Conservation (phyloP, 1,140 invertebrate genomes). For the Panagrolaimus sp. region DNA sequence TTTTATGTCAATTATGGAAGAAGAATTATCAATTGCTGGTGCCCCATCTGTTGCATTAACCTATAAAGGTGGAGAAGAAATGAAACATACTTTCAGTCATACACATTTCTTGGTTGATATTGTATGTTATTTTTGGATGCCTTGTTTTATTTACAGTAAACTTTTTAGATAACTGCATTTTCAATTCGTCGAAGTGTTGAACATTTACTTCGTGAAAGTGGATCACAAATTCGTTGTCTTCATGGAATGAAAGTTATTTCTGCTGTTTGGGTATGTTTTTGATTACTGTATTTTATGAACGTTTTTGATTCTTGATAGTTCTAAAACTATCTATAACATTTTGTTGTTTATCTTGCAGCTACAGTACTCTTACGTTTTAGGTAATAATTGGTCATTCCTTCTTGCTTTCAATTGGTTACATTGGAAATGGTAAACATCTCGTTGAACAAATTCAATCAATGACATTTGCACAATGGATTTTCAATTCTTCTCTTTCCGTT, state of each 20-base stretch:
- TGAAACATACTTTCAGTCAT: background rate
- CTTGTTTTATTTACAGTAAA: background rate
- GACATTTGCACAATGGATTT: background rate
- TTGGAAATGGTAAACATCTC: background rate
- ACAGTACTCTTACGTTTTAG: background rate
- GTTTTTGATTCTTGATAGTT: too few species aligned
- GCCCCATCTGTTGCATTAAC: background rate
- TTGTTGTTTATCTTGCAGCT: background rate
- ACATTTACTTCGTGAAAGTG: background rate
- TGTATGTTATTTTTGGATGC: background rate
- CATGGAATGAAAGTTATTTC: background rate
- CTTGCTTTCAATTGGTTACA: background rate
- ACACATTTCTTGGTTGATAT: background rate
- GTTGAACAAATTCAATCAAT: background rate
- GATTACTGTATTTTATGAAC: too few species aligned
- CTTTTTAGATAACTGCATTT: background rate
- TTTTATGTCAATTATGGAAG: background rate
- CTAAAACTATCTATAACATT: too few species aligned
- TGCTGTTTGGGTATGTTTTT: background rate
- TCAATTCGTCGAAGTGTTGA: slow-evolving; percentile 7
- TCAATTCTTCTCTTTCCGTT: slow-evolving; percentile 3
- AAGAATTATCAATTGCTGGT: slow-evolving; percentile 8
- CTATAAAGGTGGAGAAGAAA: slow-evolving; percentile 9
- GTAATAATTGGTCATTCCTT: slow-evolving; percentile 4
- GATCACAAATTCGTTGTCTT: background rate